These are phyloP conservation scores for Anas capensis DNA, from an alignment of 2,797 vertebrate genomes.

Conservation along the genomic window DNA sequence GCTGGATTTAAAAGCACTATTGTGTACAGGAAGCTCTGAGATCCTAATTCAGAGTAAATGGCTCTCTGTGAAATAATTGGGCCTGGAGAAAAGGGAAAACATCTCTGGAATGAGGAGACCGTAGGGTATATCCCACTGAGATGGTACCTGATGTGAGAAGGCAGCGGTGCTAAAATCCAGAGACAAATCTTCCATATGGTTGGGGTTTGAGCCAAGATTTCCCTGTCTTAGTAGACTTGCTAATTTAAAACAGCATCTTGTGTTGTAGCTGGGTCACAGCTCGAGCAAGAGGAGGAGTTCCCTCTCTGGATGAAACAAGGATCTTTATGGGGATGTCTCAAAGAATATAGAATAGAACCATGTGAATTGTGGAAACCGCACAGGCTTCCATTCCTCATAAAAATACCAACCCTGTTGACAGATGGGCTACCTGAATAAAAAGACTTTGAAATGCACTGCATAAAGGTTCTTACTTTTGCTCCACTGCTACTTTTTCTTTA, in stretches of 20 bases:
- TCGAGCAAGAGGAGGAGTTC: background rate
- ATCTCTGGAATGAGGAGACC: background rate
- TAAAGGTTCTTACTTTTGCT: background rate
- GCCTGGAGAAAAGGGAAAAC: background rate
- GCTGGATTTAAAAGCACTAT: background rate
- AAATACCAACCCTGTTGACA: background rate
- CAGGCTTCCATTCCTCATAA: background rate
- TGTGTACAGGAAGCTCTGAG: background rate
- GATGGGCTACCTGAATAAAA: background rate
- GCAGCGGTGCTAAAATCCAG: background rate
- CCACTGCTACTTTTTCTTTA: background rate
- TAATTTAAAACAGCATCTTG: constrained; percentile 18
- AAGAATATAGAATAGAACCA: background rate
- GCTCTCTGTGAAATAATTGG: background rate
- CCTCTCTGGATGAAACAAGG: background rate
- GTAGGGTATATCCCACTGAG: background rate
- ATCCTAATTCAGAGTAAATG: background rate
- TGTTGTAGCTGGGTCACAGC: background rate
- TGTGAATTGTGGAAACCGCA: background rate
- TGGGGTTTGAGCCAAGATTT: constrained; percentile 24
- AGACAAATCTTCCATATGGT: background rate
- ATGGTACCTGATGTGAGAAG: background rate
- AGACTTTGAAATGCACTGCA: background rate
- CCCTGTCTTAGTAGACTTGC: background rate
- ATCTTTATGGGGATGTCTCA: background rate